A percentile compares a stretch with the other conserved stretches of the same genome.
phyloP scores from a whole-genome alignment of 2,797 vertebrate genomes.

The Darevskia nairensis region DNA sequence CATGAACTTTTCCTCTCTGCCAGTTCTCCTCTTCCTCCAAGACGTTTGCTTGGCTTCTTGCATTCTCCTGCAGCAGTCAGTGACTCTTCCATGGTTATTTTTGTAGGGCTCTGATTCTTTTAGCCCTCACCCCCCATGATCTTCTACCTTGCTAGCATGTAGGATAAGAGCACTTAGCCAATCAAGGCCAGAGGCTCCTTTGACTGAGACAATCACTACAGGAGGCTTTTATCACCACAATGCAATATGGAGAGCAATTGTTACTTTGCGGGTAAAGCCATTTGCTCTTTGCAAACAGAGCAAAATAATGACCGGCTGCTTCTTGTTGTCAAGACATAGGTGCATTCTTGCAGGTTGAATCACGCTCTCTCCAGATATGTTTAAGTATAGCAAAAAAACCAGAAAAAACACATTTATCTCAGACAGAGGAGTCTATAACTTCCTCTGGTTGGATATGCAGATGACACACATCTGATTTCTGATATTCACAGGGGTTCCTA shows the following conservation, averaged over 20 bases:
- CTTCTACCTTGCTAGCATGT: background rate
- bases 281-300: too few species aligned
- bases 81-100: background rate
- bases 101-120: background rate
- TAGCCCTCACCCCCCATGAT: background rate
- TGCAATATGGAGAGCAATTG: background rate
- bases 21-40: background rate
- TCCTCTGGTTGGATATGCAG: background rate
- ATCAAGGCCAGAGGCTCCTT: background rate
- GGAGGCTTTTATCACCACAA: background rate
- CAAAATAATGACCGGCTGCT: too few species aligned
- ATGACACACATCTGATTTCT: background rate
- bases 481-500: background rate
- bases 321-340: background rate
- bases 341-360: background rate
- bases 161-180: background rate
- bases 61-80: background rate
- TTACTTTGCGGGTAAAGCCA: background rate
- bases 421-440: background rate
- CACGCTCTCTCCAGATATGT: background rate
- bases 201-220: background rate
- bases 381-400: background rate
- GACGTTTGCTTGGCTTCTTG: background rate
- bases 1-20: background rate
- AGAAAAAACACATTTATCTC: background rate